phyloP scores from a whole-genome alignment of 2,888 invertebrate species.

The Melieria crassipennis region DNA sequence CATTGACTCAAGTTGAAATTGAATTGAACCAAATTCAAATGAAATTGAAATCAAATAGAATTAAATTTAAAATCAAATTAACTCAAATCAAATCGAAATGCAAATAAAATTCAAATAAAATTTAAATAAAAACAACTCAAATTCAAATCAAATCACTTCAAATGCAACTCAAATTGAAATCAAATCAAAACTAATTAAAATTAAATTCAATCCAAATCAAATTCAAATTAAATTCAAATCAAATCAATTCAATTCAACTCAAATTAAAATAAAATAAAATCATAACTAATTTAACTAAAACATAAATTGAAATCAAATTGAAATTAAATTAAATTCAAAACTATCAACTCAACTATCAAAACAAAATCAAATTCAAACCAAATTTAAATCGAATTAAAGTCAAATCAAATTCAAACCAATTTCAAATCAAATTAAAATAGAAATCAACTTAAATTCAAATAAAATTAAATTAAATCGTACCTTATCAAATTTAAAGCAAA shows the following conservation, averaged over 20 bases:
- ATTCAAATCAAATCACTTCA: not conserved
- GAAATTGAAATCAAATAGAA: not conserved
- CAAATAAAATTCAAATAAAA: not conserved
- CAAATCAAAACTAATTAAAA: not conserved
- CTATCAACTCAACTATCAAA: not conserved
- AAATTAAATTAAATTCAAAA: not conserved
- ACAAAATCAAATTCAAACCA: not conserved
- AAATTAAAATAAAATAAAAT: not conserved
- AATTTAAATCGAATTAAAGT: not conserved
- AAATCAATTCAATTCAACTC: not conserved
- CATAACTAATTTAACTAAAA: not conserved
- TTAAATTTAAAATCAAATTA: not conserved
- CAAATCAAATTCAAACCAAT: not conserved
- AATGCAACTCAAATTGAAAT: not conserved
- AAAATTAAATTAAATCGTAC: not conserved
- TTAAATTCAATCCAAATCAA: too few species aligned
- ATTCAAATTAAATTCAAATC: not conserved
- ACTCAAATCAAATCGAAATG: not conserved
- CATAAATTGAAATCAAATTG: too few species aligned
- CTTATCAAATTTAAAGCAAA: not conserved
- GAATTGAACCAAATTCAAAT: not conserved
- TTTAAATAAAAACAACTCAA: slow-evolving; percentile 4
- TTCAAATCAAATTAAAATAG: too few species aligned
- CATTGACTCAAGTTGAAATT: not conserved
- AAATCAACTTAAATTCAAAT: not conserved